These are phyloP conservation scores for Romanogobio albipinnatus DNA, from an alignment of 2,113 vertebrate species.

Conservation along the genomic window DNA sequence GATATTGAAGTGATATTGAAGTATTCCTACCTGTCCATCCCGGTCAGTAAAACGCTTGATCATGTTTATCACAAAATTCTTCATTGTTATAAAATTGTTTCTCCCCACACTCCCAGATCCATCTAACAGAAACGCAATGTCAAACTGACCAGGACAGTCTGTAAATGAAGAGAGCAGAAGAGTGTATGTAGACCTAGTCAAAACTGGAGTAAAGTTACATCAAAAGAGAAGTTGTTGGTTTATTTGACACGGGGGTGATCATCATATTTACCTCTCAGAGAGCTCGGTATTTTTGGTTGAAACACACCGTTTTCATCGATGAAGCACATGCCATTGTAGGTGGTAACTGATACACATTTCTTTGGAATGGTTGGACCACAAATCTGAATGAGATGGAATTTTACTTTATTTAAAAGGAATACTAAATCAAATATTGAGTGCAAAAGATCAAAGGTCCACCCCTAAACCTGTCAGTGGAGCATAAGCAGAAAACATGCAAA, in stretches of 20 bases:
- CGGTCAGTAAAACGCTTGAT: constrained; percentile 38
- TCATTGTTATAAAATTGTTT: constrained; percentile 31
- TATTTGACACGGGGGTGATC: too few relatives aligned
- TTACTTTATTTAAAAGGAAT: background rate
- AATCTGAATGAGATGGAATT: constrained; percentile 52
- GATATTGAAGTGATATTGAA: background rate
- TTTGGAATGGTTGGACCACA: constrained; percentile 76
- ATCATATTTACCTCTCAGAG: constrained; percentile 56
- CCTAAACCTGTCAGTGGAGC: too few relatives aligned
- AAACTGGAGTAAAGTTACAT: background rate
- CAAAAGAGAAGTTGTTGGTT: too few relatives aligned
- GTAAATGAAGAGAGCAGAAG: constrained; percentile 20
- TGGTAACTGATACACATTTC: constrained; percentile 68
- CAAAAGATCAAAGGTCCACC: too few relatives aligned
- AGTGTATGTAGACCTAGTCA: background rate
- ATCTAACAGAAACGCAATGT: constrained; percentile 75
- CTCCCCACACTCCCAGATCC: constrained; percentile 61
- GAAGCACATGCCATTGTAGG: constrained; percentile 70
- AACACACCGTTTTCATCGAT: rapidly evolving
- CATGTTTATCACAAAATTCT: constrained; percentile 65
- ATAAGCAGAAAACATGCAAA: too few relatives aligned
- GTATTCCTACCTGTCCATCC: constrained; percentile 56
- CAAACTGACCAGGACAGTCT: constrained; percentile 66
- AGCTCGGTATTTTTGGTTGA: constrained; percentile 30
- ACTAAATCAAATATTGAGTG: background rate